Evolutionary conservation across 2,113 vertebrate species (phyloP).

Genomic region (Nothoprocta perdicaria): DNA sequence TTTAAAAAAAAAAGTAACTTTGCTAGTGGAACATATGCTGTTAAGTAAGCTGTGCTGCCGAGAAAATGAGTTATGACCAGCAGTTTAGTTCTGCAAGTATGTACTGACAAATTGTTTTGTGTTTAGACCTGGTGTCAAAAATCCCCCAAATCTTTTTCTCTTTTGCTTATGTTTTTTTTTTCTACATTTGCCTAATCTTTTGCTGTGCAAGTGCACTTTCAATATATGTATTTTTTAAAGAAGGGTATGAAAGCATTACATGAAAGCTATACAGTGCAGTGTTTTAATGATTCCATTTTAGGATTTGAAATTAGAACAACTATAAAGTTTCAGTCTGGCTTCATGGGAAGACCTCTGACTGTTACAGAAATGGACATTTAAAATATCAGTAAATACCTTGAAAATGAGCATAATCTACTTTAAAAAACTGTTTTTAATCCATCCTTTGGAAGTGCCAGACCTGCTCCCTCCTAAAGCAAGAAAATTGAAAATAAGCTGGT

Average conservation of each 20-base stretch:
- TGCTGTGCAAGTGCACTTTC: constrained; percentile 11
- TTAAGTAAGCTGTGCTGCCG: neutral
- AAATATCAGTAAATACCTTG: neutral
- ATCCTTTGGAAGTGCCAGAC: neutral
- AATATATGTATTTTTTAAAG: neutral
- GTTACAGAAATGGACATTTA: neutral
- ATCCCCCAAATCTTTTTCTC: neutral
- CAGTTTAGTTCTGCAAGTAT: neutral
- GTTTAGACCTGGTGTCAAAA: neutral
- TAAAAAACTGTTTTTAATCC: neutral
- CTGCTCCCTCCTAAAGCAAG: neutral
- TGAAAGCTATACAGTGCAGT: neutral
- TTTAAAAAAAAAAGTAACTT: neutral
- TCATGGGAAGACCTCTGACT: neutral
- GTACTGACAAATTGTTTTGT: neutral
- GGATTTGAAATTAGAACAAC: neutral
- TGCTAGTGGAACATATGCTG: neutral
- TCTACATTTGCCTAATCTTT: neutral
- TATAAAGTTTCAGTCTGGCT: neutral
- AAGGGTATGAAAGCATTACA: neutral
- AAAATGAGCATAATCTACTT: neutral
- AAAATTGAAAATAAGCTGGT: neutral
- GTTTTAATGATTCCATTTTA: neutral
- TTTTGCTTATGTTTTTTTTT: neutral
- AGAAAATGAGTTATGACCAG: neutral